Conservation (phyloP, 1,140 invertebrate species). For the Eurytemora carolleeae region DNA sequence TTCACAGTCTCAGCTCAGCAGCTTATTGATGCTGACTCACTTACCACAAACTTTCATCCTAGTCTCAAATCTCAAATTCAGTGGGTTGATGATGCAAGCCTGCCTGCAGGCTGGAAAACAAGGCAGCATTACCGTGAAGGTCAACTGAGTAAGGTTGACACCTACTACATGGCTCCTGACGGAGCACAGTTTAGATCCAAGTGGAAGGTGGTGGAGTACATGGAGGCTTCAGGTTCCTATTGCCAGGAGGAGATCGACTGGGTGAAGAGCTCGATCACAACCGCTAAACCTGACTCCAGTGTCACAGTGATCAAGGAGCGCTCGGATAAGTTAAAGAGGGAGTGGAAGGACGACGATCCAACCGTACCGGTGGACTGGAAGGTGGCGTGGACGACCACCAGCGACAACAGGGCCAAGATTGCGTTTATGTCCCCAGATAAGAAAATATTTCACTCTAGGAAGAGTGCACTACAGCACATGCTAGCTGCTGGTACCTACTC, state of each 20-base stretch:
- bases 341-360: neutral
- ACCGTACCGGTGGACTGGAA: neutral
- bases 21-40: neutral
- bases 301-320: neutral
- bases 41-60: neutral
- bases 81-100: neutral
- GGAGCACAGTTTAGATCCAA: neutral
- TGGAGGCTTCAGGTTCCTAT: neutral
- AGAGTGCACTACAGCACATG: neutral
- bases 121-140: neutral
- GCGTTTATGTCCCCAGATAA: neutral
- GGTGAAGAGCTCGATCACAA: neutral
- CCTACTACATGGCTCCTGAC: neutral
- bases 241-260: neutral
- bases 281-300: neutral
- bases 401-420: neutral
- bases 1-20: neutral
- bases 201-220: neutral
- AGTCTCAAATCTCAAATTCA: neutral
- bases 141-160: neutral
- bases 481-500: neutral
- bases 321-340: neutral
- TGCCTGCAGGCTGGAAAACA: neutral
- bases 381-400: neutral
- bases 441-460: neutral